Evolutionary conservation across 2,797 vertebrate genomes (phyloP), one percentile per base, ranked within the genome.

Genomic region (Amniataba percoides): DNA sequence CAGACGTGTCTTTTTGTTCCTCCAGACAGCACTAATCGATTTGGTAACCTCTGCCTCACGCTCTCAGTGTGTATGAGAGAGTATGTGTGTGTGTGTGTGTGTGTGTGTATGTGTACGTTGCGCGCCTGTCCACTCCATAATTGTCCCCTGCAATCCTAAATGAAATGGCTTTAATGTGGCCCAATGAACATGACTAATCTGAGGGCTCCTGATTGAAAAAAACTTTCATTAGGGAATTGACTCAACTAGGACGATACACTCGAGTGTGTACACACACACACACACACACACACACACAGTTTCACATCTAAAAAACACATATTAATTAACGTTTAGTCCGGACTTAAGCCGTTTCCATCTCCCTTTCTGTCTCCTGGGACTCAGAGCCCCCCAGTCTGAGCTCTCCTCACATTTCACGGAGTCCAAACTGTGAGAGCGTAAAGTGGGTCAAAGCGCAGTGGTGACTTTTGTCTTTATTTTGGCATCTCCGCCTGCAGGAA

Each of bases 391-490:
- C 18, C 62, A 40, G 48, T 16, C 12, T 45, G 62, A 75, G 40
- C 42, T 56, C 43, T 25, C 51, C 53, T 72, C 11, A 52, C n/a
- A 21, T 78, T 69, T 31, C 64, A 42, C 8, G 42, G n/a, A 77
- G 59, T 10, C 48, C 19, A 10, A 68, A 74, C 57, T 18, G 67
- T 62, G 51, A 52, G 57, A 71, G 74, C 40, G 59, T 61, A 77
- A 91, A 88, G 71, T 88, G 87, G 90, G 85, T 90, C 90, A 90
- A 7, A 69, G 71, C 39, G 81, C 81, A 83, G 36, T 59, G 21
- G 62, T 74, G 69, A 71, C 56, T 62, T 31, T 49, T 10, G 34
- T 7, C 34, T 0, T 31, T 31, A 31, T 31, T 31, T 31, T 31
- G 23, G 57, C 19, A 64, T 49, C 2, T 0, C 12, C 34, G 56